Percentiles rank a stretch among this genome's conserved stretches.
These are phyloP conservation scores for Montipora capricornis DNA, from an alignment of 64 coral and sea anemone species.

Conservation along the genomic window DNA sequence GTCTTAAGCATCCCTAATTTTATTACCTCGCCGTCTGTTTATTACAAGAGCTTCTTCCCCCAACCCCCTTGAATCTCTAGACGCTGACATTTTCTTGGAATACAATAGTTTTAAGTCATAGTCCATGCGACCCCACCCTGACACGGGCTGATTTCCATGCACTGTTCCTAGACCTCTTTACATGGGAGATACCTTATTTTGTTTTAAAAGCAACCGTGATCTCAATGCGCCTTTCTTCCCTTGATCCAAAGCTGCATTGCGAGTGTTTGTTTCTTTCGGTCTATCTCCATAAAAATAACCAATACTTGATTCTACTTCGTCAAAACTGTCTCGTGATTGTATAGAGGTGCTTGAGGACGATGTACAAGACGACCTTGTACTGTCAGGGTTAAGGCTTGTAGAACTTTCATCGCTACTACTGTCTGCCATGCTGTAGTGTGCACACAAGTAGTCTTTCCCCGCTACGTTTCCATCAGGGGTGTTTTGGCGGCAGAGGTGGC, in stretches of 20 bases:
- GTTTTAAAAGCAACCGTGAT: not conserved
- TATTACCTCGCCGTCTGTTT: too few relatives aligned
- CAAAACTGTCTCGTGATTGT: not conserved
- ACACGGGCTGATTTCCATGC: not conserved
- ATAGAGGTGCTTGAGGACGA: not conserved
- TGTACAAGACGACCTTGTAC: not conserved
- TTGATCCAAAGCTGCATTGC: not conserved
- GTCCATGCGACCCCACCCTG: not conserved
- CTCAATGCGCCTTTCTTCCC: not conserved
- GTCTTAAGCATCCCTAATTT: not conserved
- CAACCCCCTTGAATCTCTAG: too few relatives aligned
- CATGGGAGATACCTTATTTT: conserved; percentile 2
- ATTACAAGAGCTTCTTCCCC: too few relatives aligned
- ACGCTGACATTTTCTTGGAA: too few relatives aligned
- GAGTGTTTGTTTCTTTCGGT: not conserved
- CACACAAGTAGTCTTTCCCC: not conserved
- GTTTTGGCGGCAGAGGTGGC: not conserved
- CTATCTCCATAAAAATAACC: not conserved
- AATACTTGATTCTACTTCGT: not conserved
- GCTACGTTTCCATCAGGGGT: not conserved
- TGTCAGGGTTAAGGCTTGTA: not conserved
- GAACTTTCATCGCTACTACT: not conserved
- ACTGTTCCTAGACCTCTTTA: not conserved
- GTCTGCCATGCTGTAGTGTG: not conserved
- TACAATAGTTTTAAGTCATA: too few relatives aligned